Evolutionary conservation across 2,113 vertebrate genomes (phyloP).

Genomic region (Phasianus colchicus): DNA sequence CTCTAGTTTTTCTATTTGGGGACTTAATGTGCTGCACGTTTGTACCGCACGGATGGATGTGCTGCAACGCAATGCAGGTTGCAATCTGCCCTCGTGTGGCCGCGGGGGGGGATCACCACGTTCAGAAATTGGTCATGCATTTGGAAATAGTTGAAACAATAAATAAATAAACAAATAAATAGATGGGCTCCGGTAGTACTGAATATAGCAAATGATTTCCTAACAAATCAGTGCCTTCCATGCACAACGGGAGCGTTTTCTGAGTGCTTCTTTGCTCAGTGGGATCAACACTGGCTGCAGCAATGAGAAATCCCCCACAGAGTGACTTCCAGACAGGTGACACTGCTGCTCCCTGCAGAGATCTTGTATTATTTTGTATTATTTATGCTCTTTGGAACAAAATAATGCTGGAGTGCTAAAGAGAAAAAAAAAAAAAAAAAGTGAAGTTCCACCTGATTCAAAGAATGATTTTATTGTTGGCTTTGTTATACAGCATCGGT

Average conservation of each 20-base stretch:
- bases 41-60: fast-evolving
- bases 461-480: not conserved
- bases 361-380: not conserved
- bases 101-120: no score
- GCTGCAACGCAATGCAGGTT: not conserved
- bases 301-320: not conserved
- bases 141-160: fast-evolving
- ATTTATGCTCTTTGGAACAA: not conserved
- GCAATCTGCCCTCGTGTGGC: not conserved
- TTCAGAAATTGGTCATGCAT: fast-evolving
- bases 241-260: not conserved
- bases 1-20: not conserved
- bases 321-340: not conserved
- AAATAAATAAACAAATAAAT: no score
- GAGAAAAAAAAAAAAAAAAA: not conserved
- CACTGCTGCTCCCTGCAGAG: not conserved
- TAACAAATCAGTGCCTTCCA: not conserved
- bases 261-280: conserved; percentile 73
- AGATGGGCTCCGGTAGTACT: not conserved
- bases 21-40: not conserved
- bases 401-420: not conserved
- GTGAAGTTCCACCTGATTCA: not conserved
- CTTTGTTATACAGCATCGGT: not conserved
- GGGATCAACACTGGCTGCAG: not conserved
- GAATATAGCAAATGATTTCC: not conserved